Evolutionary conservation across 2,888 invertebrate genomes (phyloP), one percentile per base, ranked within the genome.

Genomic region (Drosophila paramelanica): DNA sequence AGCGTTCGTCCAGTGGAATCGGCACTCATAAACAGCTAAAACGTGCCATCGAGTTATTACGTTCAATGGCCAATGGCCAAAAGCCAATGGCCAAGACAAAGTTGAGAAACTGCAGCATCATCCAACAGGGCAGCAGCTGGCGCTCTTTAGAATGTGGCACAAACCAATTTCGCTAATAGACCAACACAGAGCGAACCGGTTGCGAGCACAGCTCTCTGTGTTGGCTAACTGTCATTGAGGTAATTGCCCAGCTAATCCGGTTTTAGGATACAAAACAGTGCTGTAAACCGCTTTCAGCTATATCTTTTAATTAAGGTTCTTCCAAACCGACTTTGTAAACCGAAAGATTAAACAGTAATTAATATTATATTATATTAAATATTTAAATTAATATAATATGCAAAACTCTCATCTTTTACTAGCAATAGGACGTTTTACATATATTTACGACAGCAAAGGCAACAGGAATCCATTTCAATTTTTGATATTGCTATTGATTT

Each of bases 101-200:
- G 46, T 52, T 76, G 56, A 41, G 14, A 72, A 72, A 62, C 39
- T 77, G 73, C 73, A 73, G 64, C 68, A 77, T 68, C 77, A 68
- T 67, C 11, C 38, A 8, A 13, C 45, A 42, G 58, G 43, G 31
- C 45, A 57, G 38, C 31, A 36, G 73, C 43, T 51, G 68, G 31
- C 20, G 43, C 47, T 47, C 23, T 61, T 38, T 50, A 64, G 81
- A 78, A 84, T 79, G 71, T 84, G 77, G 77, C 79, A 69, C 85
- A 87, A 84, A 84, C 59, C 86, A 83, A 86, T 81, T 83, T 81
- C 80, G 67, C 77, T 80, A 85, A 81, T 80, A 80, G 80, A 59
- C 56, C 56, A 55, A 50, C 64, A 57, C 64, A 60, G 52, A 51
- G 45, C 31, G 45, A 73, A 76, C 73, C 73, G 68, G 74, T 77